Base-by-base conservation (phyloP, 2,113 vertebrate species). In the Hippoglossus stenolepis region DNA sequence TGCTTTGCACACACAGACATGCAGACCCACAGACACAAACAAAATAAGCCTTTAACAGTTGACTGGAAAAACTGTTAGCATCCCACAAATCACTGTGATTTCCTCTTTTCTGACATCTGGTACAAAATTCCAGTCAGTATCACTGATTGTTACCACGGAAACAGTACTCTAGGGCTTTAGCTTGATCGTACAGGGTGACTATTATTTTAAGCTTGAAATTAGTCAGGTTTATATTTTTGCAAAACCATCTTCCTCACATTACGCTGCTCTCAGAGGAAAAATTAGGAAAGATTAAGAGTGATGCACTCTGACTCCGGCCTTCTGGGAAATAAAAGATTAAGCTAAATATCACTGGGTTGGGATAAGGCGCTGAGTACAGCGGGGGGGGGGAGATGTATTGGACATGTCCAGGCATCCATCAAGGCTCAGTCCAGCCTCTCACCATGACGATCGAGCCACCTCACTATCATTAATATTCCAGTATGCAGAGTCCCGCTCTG, bases 251-350 rank as follows among this genome's bases (percentile, higher is more conserved):
- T 21, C 9, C 12, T 68, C 0, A 0, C 20, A 69, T 67, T 57
- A 7, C 15, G 51, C 23, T 13, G 20, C 35, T 51, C 14, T 8
- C 28, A 26, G 40, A 57, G 14, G 65, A 28, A 49, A 53, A 81
- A 67, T 40, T 10, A 69, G 51, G 49, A 57, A 47, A 17, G 64
- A 17, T 31, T 20, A 51, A 31, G 63, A 84, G 72, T 47, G 76
- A 84, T 82, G 77, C 35, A n/a, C 65, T 76, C 64, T 73, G 67
- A 87, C 58, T 74, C 21, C 58, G 79, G 74, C 70, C 84, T 73
- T 70, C 51, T 65, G 86, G 85, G 89, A 91, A 86, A 90, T 87
- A 71, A 89, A 88, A 92, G 91, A 91, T 92, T 89, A 90, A 86
- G 83, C 73, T 77, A 89, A 86, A 93, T 89, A 89, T 90, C 81